Percentiles rank a stretch among this genome's conserved stretches.
phyloP scores from a whole-genome alignment of 2,113 vertebrate genomes.

The Typhlomys cinereus region DNA sequence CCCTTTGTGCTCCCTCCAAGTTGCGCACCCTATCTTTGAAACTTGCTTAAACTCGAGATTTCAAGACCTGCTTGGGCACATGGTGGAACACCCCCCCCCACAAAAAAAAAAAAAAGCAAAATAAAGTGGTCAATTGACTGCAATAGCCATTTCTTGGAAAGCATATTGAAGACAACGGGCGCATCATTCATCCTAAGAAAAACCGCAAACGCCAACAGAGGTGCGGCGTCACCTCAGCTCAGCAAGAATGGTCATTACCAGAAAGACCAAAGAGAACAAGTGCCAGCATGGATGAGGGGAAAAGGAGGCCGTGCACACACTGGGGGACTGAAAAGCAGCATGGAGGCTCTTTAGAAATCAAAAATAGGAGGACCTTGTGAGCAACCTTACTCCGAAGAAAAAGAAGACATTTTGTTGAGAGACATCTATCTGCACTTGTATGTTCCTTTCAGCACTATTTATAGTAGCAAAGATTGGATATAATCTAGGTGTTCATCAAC shows the following conservation, averaged over 20 bases:
- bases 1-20: neutral
- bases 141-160: neutral
- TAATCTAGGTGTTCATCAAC: neutral
- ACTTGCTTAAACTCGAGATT: neutral
- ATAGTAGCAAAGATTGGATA: neutral
- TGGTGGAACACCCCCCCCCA: too few relatives aligned
- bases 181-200: neutral
- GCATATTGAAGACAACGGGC: neutral
- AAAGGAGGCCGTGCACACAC: too few relatives aligned
- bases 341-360: too few relatives aligned
- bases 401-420: neutral
- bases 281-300: too few relatives aligned
- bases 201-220: neutral
- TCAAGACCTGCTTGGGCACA: neutral
- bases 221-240: too few relatives aligned
- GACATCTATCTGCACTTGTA: neutral
- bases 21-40: neutral
- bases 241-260: neutral
- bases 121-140: neutral
- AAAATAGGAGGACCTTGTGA: too few relatives aligned
- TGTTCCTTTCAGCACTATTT: neutral
- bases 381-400: neutral
- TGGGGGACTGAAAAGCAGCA: too few relatives aligned
- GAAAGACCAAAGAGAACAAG: neutral
- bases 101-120: neutral